These are phyloP conservation scores for Limonius californicus DNA, from an alignment of 1,140 invertebrate genomes.

Conservation along the genomic window DNA sequence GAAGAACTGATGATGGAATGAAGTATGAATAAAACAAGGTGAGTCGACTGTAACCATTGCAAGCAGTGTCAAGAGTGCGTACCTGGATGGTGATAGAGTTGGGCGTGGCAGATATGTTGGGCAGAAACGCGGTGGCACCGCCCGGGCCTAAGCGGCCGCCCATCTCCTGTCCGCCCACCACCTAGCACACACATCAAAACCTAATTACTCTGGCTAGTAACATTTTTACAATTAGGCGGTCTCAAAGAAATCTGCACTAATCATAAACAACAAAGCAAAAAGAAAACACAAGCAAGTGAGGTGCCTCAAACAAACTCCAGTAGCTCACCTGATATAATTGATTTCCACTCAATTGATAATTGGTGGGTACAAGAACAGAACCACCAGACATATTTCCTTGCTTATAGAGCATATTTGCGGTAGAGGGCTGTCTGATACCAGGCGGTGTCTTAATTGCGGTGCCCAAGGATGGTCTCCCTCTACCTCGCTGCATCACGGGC, in stretches of 20 bases:
- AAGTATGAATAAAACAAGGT: too few species aligned
- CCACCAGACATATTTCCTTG: constrained; percentile 49
- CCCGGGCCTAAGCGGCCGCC: constrained; percentile 48
- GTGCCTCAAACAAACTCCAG: neutral
- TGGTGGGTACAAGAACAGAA: constrained; percentile 55
- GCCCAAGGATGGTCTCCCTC: constrained; percentile 46
- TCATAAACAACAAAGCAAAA: too few species aligned
- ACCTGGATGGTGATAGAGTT: constrained; percentile 42
- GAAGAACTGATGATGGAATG: too few species aligned
- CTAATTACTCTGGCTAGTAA: neutral
- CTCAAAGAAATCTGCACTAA: too few species aligned
- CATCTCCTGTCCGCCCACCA: constrained; percentile 45
- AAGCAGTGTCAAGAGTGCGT: constrained; percentile 25
- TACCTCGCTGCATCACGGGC: constrained; percentile 37
- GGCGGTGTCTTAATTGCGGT: constrained; percentile 24
- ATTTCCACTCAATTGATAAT: constrained; percentile 57
- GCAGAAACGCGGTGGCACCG: constrained; percentile 53
- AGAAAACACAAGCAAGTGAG: too few species aligned
- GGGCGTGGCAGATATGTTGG: constrained; percentile 50
- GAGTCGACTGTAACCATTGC: neutral
- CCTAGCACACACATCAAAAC: constrained; percentile 39
- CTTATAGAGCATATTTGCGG: constrained; percentile 55
- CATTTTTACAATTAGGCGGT: constrained; percentile 5
- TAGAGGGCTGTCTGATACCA: constrained; percentile 24
- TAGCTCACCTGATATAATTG: constrained; percentile 60